Evolutionary conservation across 2,113 vertebrate genomes (phyloP).

Genomic region (Microcebus ravelobensis): DNA sequence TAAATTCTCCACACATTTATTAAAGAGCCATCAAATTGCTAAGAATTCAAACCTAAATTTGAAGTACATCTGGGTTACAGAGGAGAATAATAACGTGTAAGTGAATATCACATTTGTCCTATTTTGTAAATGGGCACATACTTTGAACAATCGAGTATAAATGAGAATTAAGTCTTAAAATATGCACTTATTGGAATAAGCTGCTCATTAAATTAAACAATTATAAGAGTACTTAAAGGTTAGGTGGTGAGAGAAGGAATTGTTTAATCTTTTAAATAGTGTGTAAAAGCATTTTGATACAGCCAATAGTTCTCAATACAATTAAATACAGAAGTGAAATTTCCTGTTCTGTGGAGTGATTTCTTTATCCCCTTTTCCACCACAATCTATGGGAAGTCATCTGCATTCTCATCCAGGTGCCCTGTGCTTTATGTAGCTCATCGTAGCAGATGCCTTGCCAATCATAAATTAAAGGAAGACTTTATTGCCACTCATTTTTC

Average conservation of each 20-base stretch:
- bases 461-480: conserved; percentile 77
- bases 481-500: conserved; percentile 78
- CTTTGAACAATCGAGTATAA: neutral
- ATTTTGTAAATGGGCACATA: conserved; percentile 3
- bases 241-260: neutral
- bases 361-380: neutral
- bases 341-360: neutral
- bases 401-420: neutral
- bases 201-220: neutral
- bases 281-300: neutral
- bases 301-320: neutral
- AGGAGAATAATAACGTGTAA: neutral
- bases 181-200: neutral
- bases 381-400: neutral
- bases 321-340: neutral
- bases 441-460: conserved; percentile 76
- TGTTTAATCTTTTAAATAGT: conserved; percentile 27
- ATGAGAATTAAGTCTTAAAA: neutral
- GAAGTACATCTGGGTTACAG: neutral
- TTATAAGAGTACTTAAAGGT: neutral
- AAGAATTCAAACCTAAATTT: conserved; percentile 9
- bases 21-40: neutral
- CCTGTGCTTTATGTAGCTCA: conserved; percentile 70
- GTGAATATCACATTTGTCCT: neutral
- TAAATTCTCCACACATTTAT: neutral